These are phyloP conservation scores for Eira barbara DNA, from an alignment of 2,113 vertebrate genomes.

Conservation along the genomic window DNA sequence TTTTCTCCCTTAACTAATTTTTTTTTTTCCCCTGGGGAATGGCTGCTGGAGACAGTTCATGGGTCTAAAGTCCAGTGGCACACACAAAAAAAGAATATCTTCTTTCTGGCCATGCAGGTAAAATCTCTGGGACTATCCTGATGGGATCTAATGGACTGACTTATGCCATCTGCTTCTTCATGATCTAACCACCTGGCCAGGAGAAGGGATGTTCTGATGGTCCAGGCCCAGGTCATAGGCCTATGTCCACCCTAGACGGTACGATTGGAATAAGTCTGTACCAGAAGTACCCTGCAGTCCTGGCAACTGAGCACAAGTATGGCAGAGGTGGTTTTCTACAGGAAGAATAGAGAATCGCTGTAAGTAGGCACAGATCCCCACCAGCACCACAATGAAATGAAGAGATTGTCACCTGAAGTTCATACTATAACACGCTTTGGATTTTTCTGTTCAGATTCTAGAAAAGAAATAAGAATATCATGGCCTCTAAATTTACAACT, in stretches of 20 bases:
- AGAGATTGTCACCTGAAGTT: not conserved
- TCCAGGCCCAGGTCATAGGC: not conserved
- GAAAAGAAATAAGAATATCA: not conserved
- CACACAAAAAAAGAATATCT: not conserved
- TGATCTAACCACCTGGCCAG: not conserved
- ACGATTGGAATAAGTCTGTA: too few species aligned
- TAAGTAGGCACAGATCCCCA: too few species aligned
- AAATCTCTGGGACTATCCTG: not conserved
- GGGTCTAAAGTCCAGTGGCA: not conserved
- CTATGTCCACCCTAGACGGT: not conserved
- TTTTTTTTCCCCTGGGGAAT: not conserved
- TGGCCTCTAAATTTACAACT: not conserved
- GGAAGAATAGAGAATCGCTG: not conserved
- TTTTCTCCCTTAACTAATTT: not conserved
- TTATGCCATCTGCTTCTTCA: too few species aligned
- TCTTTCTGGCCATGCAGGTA: not conserved
- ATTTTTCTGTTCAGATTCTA: not conserved
- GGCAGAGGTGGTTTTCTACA: not conserved
- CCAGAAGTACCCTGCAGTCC: not conserved
- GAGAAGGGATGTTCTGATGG: not conserved
- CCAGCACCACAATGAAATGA: not conserved
- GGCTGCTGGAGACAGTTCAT: not conserved
- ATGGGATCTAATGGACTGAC: not conserved
- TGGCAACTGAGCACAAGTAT: accelerated
- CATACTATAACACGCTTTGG: not conserved